A percentile compares a stretch with the other conserved stretches of the same genome.
phyloP scores from a whole-genome alignment of 2,888 invertebrate genomes.

The Frankliniella intonsa region DNA sequence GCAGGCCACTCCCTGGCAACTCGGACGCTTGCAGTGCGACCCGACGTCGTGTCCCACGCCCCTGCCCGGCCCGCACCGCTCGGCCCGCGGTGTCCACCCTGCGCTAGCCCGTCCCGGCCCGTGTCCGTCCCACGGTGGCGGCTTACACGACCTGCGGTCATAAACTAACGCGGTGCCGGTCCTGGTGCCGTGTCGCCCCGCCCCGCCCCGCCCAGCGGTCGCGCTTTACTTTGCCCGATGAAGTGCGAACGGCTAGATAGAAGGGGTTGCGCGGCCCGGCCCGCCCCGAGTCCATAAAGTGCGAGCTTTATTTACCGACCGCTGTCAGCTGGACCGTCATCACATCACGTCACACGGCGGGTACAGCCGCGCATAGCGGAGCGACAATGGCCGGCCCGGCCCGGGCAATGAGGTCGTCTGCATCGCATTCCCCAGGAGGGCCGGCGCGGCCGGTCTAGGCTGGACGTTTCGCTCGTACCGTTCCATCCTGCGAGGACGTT shows the following conservation, averaged over 20 bases:
- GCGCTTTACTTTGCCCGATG: neutral
- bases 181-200: neutral
- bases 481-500: too few species aligned
- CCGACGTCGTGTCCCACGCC: neutral
- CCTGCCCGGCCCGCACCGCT: neutral
- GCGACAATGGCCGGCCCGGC: neutral
- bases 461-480: too few species aligned
- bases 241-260: neutral
- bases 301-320: constrained; percentile 10
- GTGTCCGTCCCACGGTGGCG: neutral
- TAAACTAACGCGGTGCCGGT: neutral
- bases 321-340: constrained; percentile 18
- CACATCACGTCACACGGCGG: neutral
- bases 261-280: neutral
- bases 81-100: neutral
- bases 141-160: neutral
- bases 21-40: too few species aligned
- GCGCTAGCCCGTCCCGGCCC: neutral
- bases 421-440: neutral
- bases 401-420: too few species aligned
- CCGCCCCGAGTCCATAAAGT: neutral
- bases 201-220: too few species aligned
- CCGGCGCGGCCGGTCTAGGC: too few species aligned
- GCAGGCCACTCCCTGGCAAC: too few species aligned
- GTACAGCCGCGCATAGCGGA: neutral